A percentile compares a stretch with the other conserved stretches of the same genome.
phyloP scores from a whole-genome alignment of 2,888 invertebrate species.

The Cantharis rustica region DNA sequence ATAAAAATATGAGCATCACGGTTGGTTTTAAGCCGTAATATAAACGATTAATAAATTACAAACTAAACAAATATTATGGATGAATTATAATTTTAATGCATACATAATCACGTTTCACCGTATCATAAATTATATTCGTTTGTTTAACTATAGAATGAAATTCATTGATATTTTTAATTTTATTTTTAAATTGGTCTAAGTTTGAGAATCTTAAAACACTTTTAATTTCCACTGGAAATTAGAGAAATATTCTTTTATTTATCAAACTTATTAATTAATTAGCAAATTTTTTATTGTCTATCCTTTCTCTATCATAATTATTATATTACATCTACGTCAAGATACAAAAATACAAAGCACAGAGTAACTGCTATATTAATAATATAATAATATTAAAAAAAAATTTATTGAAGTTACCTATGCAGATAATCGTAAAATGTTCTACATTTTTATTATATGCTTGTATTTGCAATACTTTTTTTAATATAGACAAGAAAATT shows the following conservation, averaged over 20 bases:
- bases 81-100: constrained; percentile 55
- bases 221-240: not conserved
- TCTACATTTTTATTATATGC: not conserved
- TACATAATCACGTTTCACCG: constrained; percentile 46
- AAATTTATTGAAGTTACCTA: too few relatives aligned
- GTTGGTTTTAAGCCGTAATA: constrained; percentile 50
- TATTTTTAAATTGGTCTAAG: not conserved
- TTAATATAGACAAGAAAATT: not conserved
- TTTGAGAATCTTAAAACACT: not conserved
- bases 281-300: not conserved
- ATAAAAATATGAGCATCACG: constrained; percentile 32
- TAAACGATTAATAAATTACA: constrained; percentile 52
- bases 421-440: not conserved
- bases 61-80: constrained; percentile 55
- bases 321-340: too few relatives aligned
- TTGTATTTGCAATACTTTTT: not conserved
- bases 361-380: too few relatives aligned
- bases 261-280: not conserved
- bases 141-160: not conserved
- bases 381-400: too few relatives aligned
- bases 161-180: not conserved
- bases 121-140: constrained; percentile 48
- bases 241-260: not conserved
- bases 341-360: too few relatives aligned
- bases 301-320: too few relatives aligned